phyloP scores from a whole-genome alignment of 2,888 invertebrate genomes.

The Rhagonycha fulva region DNA sequence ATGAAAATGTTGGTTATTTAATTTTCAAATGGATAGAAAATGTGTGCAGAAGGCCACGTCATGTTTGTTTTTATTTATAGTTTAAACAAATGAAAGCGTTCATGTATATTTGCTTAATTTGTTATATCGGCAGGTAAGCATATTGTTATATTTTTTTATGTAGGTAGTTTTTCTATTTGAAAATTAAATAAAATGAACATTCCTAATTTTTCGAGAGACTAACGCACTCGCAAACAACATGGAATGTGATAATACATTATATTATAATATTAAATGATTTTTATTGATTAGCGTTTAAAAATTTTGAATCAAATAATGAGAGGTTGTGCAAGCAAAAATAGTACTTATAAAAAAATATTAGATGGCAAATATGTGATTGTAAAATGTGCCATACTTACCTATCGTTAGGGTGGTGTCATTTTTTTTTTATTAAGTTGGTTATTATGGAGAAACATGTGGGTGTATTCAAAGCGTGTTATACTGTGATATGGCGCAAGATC shows the following conservation, averaged over 20 bases:
- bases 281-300: not conserved
- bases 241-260: not conserved
- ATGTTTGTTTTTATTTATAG: not conserved
- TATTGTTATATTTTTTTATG: not conserved
- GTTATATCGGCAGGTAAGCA: not conserved
- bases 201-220: not conserved
- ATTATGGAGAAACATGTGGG: conserved; percentile 43
- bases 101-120: not conserved
- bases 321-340: not conserved
- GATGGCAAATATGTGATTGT: not conserved
- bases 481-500: conserved; percentile 58
- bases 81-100: not conserved
- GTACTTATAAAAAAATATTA: not conserved
- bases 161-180: not conserved
- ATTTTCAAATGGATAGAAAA: not conserved
- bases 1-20: not conserved
- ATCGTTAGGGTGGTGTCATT: not conserved
- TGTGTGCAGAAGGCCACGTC: not conserved
- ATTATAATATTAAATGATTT: not conserved
- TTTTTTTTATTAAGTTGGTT: not conserved
- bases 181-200: not conserved
- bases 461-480: conserved; percentile 52
- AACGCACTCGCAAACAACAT: not conserved
- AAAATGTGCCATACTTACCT: not conserved
- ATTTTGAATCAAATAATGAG: not conserved